Evolutionary conservation across 2,113 vertebrate species (phyloP), one percentile per base, ranked within the genome.

Genomic region (Macquaria ambigua): DNA sequence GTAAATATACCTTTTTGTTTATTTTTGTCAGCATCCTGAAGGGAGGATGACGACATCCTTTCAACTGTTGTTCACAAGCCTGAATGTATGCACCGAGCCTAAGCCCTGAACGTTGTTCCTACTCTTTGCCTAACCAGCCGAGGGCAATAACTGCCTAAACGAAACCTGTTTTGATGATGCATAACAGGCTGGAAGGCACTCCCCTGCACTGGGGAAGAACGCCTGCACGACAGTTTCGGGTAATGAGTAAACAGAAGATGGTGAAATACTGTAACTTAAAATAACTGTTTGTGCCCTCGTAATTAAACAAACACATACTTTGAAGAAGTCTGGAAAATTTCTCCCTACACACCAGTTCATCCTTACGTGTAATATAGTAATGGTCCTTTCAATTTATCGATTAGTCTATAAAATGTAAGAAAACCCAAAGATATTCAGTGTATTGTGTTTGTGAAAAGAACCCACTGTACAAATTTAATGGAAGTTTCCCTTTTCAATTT

Each of bases 131-230:
- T 50, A 69, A 84, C 67, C 84, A 21, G 86, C 93, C 86, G 64
- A 23, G 75, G 90, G 92, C 89, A 34, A 84, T 48, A 87, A 89
- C 83, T 28, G 88, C 82, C 77, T 78, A 23, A 85, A 83, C n/a
- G 1, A 85, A 90, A 90, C 88, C 79, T 63, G 90, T 94, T 93
- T 88, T 77, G 88, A 92, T 89, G 84, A 89, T 75, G 62, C 88
- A 74, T 46, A 77, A 71, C 62, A 43, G 82, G 71, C 72, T 84
- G 48, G 69, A 69, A 88, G 77, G 66, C 82, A 77, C 74, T 84
- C 72, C 84, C 73, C 14, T 74, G 53, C 78, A 46, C 58, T 15
- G 56, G 74, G 66, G 46, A 79, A 25, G 61, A 46, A 55, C 37
- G 48, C 31, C 80, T 77, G 82, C 34, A 25, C 78, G 74, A 88